phyloP scores from a whole-genome alignment of 2,797 vertebrate genomes.

The Somateria mollissima region DNA sequence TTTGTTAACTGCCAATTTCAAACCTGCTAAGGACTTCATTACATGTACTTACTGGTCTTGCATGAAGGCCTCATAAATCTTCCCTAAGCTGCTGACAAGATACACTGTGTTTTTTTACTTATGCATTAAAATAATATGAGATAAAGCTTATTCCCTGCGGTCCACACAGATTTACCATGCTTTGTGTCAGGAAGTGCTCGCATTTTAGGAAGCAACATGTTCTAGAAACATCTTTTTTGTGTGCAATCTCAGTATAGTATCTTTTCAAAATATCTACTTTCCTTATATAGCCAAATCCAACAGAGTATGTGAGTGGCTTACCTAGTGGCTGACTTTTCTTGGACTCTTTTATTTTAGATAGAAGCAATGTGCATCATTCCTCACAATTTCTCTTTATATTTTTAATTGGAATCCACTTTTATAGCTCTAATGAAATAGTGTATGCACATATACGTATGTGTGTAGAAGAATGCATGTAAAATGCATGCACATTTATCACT shows the following conservation, averaged over 20 bases:
- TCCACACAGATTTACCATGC: not conserved
- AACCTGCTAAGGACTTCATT: not conserved
- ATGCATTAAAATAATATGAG: not conserved
- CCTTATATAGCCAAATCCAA: not conserved
- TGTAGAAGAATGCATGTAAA: not conserved
- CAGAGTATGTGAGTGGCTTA: not conserved
- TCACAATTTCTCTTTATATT: not conserved
- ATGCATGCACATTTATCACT: not conserved
- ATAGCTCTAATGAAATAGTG: not conserved
- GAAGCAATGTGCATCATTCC: not conserved
- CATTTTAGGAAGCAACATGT: not conserved
- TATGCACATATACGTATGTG: not conserved
- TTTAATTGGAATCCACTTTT: not conserved
- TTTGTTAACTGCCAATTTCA: not conserved
- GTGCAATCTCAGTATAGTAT: not conserved
- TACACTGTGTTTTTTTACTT: not conserved
- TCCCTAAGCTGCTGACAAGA: not conserved
- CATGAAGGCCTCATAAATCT: slow-evolving; percentile 33
- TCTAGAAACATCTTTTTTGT: not conserved
- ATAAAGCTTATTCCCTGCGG: not conserved
- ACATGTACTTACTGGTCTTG: not conserved
- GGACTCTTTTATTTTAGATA: not conserved
- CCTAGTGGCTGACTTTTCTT: not conserved
- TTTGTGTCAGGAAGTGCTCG: not conserved
- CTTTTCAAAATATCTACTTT: not conserved